Conservation (phyloP, 2,888 invertebrate species). For the Oasisia sp. region DNA sequence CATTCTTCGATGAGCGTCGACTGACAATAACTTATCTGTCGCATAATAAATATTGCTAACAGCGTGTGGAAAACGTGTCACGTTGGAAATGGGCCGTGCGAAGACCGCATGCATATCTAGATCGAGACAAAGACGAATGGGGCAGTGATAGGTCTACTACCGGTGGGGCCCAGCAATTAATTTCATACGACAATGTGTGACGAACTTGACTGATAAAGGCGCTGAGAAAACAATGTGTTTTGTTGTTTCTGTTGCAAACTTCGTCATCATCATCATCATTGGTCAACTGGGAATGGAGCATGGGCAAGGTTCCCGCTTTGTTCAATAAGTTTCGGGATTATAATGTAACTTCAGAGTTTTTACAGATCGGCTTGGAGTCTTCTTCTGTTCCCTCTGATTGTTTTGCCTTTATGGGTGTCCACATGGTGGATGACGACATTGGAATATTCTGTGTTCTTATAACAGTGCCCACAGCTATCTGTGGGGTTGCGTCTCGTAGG, state of each 20-base stretch:
- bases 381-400: too few relatives aligned
- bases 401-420: too few relatives aligned
- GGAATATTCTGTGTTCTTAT: too few relatives aligned
- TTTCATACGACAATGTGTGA: not conserved
- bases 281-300: too few relatives aligned
- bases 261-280: not conserved
- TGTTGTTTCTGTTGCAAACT: not conserved
- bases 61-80: not conserved
- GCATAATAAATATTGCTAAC: not conserved
- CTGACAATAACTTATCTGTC: conserved; percentile 5
- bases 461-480: too few relatives aligned
- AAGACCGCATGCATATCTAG: not conserved
- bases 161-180: not conserved
- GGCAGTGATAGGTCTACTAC: not conserved
- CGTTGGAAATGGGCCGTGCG: not conserved
- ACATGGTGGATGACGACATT: too few relatives aligned
- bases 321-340: too few relatives aligned
- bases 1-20: not conserved
- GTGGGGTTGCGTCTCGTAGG: too few relatives aligned
- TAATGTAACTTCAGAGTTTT: too few relatives aligned
- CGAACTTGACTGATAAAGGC: not conserved
- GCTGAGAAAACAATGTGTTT: not conserved
- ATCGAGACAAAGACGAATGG: conserved; percentile 8
- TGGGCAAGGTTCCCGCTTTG: too few relatives aligned
- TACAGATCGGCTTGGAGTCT: too few relatives aligned